Conservation (phyloP, 2,797 vertebrate genomes). For the Falco peregrinus region DNA sequence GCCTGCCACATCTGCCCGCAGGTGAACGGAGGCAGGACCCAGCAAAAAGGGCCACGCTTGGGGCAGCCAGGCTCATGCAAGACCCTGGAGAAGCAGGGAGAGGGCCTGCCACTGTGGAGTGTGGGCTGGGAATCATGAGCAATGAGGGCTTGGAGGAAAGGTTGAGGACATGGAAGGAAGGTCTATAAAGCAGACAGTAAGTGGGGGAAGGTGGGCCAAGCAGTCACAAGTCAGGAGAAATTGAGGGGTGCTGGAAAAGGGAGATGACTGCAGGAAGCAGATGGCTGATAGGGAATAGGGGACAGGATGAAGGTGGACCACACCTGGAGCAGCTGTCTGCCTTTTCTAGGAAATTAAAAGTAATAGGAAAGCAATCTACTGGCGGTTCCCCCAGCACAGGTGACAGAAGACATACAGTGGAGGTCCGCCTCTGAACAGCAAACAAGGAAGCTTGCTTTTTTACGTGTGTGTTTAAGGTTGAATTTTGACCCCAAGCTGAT, state of each 20-base stretch:
- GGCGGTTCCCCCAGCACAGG: background rate
- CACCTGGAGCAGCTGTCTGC: constrained; percentile 54
- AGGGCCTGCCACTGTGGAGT: background rate
- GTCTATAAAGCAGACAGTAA: constrained; percentile 1
- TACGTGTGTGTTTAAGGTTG: constrained; percentile 48
- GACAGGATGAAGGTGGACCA: background rate
- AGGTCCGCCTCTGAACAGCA: constrained; percentile 47
- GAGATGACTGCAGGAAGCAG: constrained; percentile 26
- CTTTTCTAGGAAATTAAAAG: constrained; percentile 26
- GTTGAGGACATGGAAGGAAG: background rate
- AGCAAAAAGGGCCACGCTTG: background rate
- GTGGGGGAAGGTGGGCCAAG: background rate
- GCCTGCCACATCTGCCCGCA: background rate
- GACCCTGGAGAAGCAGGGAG: background rate
- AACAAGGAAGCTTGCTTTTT: constrained; percentile 64
- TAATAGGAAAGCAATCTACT: constrained; percentile 6
- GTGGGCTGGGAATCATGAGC: background rate
- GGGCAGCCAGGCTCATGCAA: background rate
- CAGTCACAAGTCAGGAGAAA: background rate
- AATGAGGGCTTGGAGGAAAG: background rate
- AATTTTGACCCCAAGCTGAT: constrained; percentile 48
- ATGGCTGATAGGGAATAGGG: constrained; percentile 2
- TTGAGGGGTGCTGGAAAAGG: background rate
- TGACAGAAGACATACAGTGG: constrained; percentile 6
- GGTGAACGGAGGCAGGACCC: background rate